Conservation (phyloP, 2,113 vertebrate genomes). For the Azemiops feae region DNA sequence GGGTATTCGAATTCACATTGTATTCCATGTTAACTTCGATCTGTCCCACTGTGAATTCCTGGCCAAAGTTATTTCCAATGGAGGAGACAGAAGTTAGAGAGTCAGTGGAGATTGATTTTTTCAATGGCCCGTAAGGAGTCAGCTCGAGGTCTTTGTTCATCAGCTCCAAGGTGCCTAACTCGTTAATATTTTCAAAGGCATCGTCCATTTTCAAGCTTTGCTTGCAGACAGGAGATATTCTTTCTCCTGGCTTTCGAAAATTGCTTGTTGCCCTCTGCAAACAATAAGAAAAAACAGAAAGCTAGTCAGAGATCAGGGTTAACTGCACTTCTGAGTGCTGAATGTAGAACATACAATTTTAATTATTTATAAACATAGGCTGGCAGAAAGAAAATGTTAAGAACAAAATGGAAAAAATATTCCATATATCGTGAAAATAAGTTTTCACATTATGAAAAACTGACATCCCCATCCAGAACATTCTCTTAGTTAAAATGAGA, state of each 20-base stretch:
- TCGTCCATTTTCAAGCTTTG: slow-evolving; percentile 83
- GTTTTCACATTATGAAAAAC: neutral
- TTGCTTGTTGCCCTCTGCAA: slow-evolving; percentile 76
- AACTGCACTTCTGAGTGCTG: neutral
- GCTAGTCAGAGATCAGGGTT: neutral
- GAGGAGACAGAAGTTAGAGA: slow-evolving; percentile 96
- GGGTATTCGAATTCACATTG: slow-evolving; percentile 63
- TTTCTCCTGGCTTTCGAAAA: slow-evolving; percentile 62
- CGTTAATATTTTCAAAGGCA: slow-evolving; percentile 83
- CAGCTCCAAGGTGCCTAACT: slow-evolving; percentile 92
- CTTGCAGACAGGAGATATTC: slow-evolving; percentile 69
- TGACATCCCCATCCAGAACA: neutral
- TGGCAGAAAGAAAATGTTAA: neutral
- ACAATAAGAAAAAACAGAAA: neutral
- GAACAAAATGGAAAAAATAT: neutral
- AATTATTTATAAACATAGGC: neutral
- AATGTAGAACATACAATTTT: neutral
- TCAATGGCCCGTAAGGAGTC: slow-evolving; percentile 73
- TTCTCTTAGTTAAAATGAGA: neutral
- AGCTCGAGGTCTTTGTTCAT: slow-evolving; percentile 88
- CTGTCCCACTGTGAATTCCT: slow-evolving; percentile 92
- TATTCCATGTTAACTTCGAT: slow-evolving; percentile 91
- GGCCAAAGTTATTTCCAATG: slow-evolving; percentile 93
- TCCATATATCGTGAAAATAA: too few species aligned
- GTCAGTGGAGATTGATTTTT: slow-evolving; percentile 88